Base-by-base conservation (phyloP, 1,140 invertebrate species). In the Drosophila varians region DNA sequence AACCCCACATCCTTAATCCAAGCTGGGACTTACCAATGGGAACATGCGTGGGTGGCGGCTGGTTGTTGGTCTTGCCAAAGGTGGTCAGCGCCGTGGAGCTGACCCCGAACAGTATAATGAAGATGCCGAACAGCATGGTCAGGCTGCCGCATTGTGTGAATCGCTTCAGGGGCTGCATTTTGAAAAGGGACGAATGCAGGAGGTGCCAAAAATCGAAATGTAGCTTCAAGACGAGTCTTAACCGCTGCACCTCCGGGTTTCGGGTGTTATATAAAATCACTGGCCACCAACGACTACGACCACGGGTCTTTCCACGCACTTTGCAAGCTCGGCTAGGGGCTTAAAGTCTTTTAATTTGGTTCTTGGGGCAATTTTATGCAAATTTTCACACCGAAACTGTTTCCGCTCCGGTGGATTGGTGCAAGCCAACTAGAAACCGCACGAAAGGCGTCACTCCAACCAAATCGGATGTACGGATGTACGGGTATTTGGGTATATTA, bases 11-110 rank as follows among this genome's bases (percentile, higher is more conserved):
- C 14, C 34, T 38, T 14, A n/a, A n/a, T n/a, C n/a, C 4, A 14
- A 54, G 5, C 18, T 46, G 23, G 14, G 4, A 91, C 91, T 92
- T 91, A 94, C 89, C 57, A 52, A 90, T 82, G 43, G 89, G 89
- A 56, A 93, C 92, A 86, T 93, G 93, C 21, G 93, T 93, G 12
- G 94, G 93, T 14, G 93, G 91, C 3, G 93, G 93, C 52, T 91
- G 91, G 38, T 92, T 91, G 70, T 93, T 94, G 52, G 93, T 94
- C 90, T 95, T 95, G 11, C 94, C 94, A 76, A 95, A 95, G 34
- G 94, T 95, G 3, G 94, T 95, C 23, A 95, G 91, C 4, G 94
- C 94, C 70, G 94, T 93, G 5, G 92, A 93, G 64, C 90, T 91
- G 34, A 91, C 89, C 9, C 89, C 89, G 49, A 91, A 91, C 16